Base-by-base conservation (phyloP, 2,888 invertebrate genomes). In the Cetonia aurata region DNA sequence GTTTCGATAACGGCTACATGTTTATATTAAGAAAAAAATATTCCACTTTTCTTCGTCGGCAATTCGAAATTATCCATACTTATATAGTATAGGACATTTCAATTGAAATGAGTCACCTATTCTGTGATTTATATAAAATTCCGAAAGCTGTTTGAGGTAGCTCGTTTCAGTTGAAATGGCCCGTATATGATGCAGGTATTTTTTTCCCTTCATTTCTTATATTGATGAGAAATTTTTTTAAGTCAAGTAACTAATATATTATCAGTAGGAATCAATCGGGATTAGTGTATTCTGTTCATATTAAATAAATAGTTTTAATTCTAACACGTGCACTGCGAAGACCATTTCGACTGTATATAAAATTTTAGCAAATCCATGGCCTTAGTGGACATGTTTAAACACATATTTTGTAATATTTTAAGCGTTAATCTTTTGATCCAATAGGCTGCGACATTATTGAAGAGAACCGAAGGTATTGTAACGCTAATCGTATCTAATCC, bases 401-500 rank as follows among this genome's bases (percentile, higher is more conserved):
- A 6, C 19, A 0, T 50, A 15, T 52, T 52, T n/a, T 8, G 12
- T 12, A 15, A 12, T 25, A 53, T 48, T 55, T 42, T 56, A 9
- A 62, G 55, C 12, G n/a, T 37, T 37, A 31, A 55, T n/a, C 19
- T n/a, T 33, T 62, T 56, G 9, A 44, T 41, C n/a, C 76, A 82
- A 56, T 78, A 96, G 96, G 96, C 96, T 17, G 94, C 94, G 53
- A 90, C 90, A 31, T 88, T 95, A 77, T 84, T 96, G 68, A 96
- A 96, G 83, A 92, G 94, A 80, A 92, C 94, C 0, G 95, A 96
- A 82, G 96, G 96, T 10, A 89, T 95, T 12, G 94, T 96, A 6
- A 90, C 91, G 19, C 85, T 96, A 73, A 92, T 94, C 0, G 92
- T 96, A 12, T 93, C 95, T 76, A 95, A 94, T 82, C 94, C 96